Conservation (phyloP, 2,113 vertebrate species). For the Psilopsiagon aurifrons region DNA sequence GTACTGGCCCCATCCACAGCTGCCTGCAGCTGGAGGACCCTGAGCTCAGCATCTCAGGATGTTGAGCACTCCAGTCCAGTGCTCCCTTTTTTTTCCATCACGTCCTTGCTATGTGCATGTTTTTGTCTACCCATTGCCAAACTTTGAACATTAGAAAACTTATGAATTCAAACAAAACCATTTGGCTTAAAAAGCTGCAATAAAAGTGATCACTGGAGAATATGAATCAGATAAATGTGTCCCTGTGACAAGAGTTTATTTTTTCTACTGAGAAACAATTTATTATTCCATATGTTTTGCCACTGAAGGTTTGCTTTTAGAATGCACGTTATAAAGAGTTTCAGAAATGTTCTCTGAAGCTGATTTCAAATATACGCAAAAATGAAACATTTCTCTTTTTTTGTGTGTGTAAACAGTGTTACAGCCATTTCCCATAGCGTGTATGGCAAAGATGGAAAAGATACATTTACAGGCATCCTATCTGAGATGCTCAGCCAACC, state of each 20-base stretch:
- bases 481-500: background rate
- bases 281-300: constrained; percentile 55
- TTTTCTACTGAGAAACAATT: constrained; percentile 55
- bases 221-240: constrained; percentile 66
- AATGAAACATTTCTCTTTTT: background rate
- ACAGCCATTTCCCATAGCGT: background rate
- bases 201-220: constrained; percentile 41
- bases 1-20: background rate
- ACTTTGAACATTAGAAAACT: constrained; percentile 56
- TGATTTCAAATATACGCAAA: constrained; percentile 43
- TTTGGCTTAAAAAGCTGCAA: constrained; percentile 42
- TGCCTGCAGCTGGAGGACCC: background rate
- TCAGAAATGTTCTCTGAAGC: constrained; percentile 37
- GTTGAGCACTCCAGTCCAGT: background rate
- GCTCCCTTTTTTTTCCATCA: background rate
- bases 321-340: background rate
- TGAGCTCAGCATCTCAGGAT: background rate
- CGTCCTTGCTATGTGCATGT: background rate
- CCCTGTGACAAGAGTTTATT: constrained; percentile 62
- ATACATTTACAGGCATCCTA: background rate
- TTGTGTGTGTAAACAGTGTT: constrained; percentile 12
- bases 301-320: constrained; percentile 34
- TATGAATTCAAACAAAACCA: constrained; percentile 17
- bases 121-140: background rate
- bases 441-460: background rate